Conservation (phyloP, 2,888 invertebrate species). For the Parelbella ahira region DNA sequence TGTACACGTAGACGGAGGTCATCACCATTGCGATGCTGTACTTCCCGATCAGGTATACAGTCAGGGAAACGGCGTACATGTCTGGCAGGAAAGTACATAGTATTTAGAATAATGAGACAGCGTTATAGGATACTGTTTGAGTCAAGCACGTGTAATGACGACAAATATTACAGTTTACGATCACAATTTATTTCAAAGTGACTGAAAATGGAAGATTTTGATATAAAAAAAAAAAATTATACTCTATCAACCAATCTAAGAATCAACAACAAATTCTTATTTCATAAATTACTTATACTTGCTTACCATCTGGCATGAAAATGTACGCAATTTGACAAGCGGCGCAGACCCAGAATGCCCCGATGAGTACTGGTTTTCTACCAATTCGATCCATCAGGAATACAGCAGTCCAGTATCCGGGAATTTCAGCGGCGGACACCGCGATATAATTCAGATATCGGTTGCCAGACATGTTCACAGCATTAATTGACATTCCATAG, state of each 20-base stretch:
- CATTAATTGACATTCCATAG: slow-evolving; percentile 86
- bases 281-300: too few relatives aligned
- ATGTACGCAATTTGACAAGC: slow-evolving; percentile 34
- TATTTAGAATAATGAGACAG: background rate
- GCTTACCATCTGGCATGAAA: slow-evolving; percentile 31
- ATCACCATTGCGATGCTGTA: slow-evolving; percentile 79
- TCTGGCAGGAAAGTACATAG: slow-evolving; percentile 34
- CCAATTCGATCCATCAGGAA: slow-evolving; percentile 70
- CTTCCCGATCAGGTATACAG: slow-evolving; percentile 80
- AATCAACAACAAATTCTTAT: too few relatives aligned
- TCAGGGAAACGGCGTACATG: slow-evolving; percentile 55
- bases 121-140: too few relatives aligned
- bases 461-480: slow-evolving; percentile 83
- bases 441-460: slow-evolving; percentile 84
- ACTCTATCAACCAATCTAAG: too few relatives aligned
- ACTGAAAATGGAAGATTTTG: too few relatives aligned
- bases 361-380: slow-evolving; percentile 53
- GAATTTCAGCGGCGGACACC: slow-evolving; percentile 82
- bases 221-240: too few relatives aligned
- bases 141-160: too few relatives aligned
- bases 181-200: too few relatives aligned
- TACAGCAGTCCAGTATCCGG: slow-evolving; percentile 81
- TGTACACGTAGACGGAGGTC: slow-evolving; percentile 79
- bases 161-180: too few relatives aligned
- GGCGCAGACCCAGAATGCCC: slow-evolving; percentile 32